Evolutionary conservation across 2,113 vertebrate genomes (phyloP).

Genomic region (Mystacornis crossleyi): DNA sequence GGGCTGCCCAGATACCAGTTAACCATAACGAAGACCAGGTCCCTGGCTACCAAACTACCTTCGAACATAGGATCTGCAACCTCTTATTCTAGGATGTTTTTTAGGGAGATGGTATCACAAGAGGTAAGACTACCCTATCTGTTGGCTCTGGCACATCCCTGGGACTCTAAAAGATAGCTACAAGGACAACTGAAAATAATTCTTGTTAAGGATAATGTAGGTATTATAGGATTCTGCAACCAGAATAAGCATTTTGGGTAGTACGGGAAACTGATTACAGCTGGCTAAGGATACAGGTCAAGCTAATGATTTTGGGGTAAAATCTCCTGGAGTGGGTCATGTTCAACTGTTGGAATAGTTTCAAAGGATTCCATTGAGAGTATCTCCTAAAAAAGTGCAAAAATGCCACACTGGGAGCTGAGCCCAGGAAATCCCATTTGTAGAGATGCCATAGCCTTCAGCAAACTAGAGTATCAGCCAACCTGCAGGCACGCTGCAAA

Average conservation of each 20-base stretch:
- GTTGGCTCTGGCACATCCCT: not conserved
- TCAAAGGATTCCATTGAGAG: not conserved
- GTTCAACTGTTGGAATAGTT: not conserved
- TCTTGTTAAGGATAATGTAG: not conserved
- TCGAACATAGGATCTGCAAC: not conserved
- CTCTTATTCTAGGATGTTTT: not conserved
- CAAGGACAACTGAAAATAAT: not conserved
- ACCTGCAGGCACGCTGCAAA: not conserved
- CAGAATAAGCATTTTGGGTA: not conserved
- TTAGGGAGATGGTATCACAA: not conserved
- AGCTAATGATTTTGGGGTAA: not conserved
- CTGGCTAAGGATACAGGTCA: not conserved
- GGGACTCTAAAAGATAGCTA: not conserved
- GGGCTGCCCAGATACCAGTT: not conserved
- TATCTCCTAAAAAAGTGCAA: not conserved
- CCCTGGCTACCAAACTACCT: not conserved
- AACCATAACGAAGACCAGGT: not conserved
- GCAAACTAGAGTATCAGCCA: not conserved
- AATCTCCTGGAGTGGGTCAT: not conserved
- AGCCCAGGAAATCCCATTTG: not conserved
- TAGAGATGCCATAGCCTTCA: not conserved
- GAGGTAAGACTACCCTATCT: accelerated
- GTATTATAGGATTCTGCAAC: not conserved
- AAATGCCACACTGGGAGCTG: not conserved
- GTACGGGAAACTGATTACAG: not conserved